A percentile compares a stretch with the other conserved stretches of the same genome.
phyloP scores from a whole-genome alignment of 2,888 invertebrate species.

The Caenorhabditis panamensis region DNA sequence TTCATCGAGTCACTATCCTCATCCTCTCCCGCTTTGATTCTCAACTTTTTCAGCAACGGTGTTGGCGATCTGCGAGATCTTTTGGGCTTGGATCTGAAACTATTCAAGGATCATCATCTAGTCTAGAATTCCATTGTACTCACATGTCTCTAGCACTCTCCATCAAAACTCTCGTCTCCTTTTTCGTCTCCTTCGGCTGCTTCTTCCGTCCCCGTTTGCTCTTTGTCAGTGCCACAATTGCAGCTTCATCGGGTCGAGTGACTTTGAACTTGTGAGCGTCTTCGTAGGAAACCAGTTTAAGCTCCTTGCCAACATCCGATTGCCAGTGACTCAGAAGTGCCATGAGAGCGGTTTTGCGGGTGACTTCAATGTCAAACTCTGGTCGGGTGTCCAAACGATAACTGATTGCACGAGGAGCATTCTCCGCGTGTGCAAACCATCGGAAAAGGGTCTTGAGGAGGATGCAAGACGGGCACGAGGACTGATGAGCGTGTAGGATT shows the following conservation, averaged over 20 bases:
- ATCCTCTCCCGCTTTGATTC: conserved; percentile 36
- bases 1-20: conserved; percentile 14
- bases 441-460: conserved; percentile 71
- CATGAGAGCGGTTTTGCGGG: conserved; percentile 74
- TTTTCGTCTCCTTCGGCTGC: conserved; percentile 6
- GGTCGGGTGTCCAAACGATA: conserved; percentile 33
- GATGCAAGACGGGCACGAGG: conserved; percentile 74
- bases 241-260: conserved; percentile 47
- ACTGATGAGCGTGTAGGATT: conserved; percentile 56
- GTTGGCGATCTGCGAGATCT: conserved; percentile 34
- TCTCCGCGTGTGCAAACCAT: conserved; percentile 61
- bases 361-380: conserved; percentile 60
- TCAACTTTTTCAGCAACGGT: conserved; percentile 41
- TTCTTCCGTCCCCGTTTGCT: conserved; percentile 37
- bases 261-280: conserved; percentile 57
- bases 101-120: background rate
- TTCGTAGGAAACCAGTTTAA: conserved; percentile 57
- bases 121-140: background rate
- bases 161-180: conserved; percentile 49
- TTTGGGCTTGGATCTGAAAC: conserved; percentile 29
- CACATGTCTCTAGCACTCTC: conserved; percentile 26
- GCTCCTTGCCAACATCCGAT: conserved; percentile 74
- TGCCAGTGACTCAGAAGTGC: conserved; percentile 80
- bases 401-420: conserved; percentile 26
- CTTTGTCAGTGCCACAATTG: conserved; percentile 36